Conservation (phyloP, 1,140 invertebrate genomes). For the Formica exsecta region DNA sequence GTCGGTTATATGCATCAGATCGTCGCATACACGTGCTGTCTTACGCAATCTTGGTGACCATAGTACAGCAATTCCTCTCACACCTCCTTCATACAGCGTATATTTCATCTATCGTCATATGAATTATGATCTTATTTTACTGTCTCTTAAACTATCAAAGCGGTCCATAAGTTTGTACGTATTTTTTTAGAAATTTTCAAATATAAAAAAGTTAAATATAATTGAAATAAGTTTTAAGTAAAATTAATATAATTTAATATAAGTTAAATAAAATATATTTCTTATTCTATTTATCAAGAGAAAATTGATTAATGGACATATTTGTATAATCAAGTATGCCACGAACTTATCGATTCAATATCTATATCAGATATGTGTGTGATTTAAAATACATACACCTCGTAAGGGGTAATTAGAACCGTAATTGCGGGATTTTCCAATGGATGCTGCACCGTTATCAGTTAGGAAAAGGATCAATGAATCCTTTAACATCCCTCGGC, state of each 20-base stretch:
- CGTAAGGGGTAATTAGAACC: conserved; percentile 91
- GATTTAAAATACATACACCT: conserved; percentile 85
- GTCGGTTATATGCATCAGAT: conserved; percentile 90
- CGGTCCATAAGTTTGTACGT: neutral
- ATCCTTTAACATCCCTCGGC: conserved; percentile 88
- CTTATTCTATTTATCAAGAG: neutral
- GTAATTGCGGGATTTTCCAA: conserved; percentile 86
- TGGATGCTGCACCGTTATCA: conserved; percentile 88
- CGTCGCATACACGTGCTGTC: conserved; percentile 85
- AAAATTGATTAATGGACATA: neutral
- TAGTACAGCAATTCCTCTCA: conserved; percentile 89
- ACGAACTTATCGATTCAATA: neutral
- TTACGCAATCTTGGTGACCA: conserved; percentile 88
- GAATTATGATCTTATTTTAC: conserved; percentile 27
- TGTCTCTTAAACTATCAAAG: conserved; percentile 11
- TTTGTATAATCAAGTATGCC: neutral
- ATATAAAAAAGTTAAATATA: neutral
- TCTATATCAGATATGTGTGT: neutral
- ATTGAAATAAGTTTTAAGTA: too few relatives aligned
- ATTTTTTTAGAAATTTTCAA: conserved; percentile 1
- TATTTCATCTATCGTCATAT: conserved; percentile 88
- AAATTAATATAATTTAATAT: too few relatives aligned
- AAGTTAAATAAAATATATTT: neutral
- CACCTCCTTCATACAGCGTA: conserved; percentile 91
- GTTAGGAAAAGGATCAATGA: conserved; percentile 89